phyloP scores from a whole-genome alignment of 2,797 vertebrate species.

The Spheniscus humboldti region DNA sequence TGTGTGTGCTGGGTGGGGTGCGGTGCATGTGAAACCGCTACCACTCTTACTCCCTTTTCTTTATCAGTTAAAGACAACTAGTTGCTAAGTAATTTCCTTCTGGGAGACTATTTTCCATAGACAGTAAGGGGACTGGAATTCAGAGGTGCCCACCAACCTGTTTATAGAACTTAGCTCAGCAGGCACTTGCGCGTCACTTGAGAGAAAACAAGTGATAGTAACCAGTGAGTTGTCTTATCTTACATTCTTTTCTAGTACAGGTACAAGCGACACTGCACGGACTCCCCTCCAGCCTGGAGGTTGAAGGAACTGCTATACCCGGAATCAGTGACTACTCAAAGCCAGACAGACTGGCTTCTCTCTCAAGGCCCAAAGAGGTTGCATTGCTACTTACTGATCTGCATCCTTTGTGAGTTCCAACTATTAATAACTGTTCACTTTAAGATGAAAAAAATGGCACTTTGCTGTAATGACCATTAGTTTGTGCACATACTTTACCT shows the following conservation, averaged over 20 bases:
- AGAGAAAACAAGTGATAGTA: not conserved
- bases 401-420: not conserved
- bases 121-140: not conserved
- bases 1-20: no score
- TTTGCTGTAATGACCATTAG: not conserved
- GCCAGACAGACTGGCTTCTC: not conserved
- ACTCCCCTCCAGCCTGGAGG: not conserved
- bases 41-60: not conserved
- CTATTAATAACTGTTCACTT: not conserved
- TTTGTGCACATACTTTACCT: slow-evolving; percentile 77
- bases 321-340: not conserved
- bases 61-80: not conserved
- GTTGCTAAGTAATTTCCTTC: not conserved
- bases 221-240: not conserved
- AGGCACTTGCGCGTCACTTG: not conserved
- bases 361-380: not conserved
- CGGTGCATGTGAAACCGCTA: not conserved
- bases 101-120: not conserved
- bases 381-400: not conserved
- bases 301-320: not conserved
- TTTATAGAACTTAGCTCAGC: not conserved
- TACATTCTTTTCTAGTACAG: not conserved
- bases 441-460: not conserved
- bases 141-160: not conserved
- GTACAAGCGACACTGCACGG: not conserved